Percentiles rank a stretch among this genome's conserved stretches.
These are phyloP conservation scores for Tinea trinotella DNA, from an alignment of 2,888 invertebrate genomes.

Conservation along the genomic window DNA sequence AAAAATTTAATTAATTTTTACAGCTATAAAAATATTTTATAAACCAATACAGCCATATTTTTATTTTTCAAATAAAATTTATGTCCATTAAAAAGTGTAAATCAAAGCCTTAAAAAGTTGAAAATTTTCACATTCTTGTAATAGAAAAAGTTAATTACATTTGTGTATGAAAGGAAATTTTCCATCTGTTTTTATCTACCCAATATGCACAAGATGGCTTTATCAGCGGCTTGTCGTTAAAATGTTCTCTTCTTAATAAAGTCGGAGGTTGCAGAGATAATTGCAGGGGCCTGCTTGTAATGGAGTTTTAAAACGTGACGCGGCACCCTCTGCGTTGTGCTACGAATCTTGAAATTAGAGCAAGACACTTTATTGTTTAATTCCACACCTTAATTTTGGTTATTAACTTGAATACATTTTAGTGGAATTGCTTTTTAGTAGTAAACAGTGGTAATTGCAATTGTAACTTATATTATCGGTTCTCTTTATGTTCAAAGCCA, in stretches of 20 bases:
- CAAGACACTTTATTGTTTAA: slow-evolving; percentile 11
- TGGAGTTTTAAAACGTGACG: slow-evolving; percentile 18
- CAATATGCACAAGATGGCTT: slow-evolving; percentile 8
- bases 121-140: no score
- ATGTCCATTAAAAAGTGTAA: no score
- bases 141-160: neutral
- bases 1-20: no score
- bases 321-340: neutral
- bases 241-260: slow-evolving; percentile 13
- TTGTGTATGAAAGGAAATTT: neutral
- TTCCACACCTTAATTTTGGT: neutral
- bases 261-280: slow-evolving; percentile 4
- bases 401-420: slow-evolving; percentile 2
- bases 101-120: no score
- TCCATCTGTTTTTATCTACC: neutral
- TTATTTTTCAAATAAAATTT: no score
- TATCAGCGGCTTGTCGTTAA: slow-evolving; percentile 7
- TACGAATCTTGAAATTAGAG: slow-evolving; percentile 9
- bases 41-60: no score
- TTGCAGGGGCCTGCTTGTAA: slow-evolving; percentile 11
- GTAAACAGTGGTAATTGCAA: neutral
- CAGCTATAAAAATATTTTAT: no score
- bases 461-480: no score
- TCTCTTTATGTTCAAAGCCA: no score
- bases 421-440: neutral